Conservation (phyloP, 2,888 invertebrate genomes). For the Phorcus lineatus region DNA sequence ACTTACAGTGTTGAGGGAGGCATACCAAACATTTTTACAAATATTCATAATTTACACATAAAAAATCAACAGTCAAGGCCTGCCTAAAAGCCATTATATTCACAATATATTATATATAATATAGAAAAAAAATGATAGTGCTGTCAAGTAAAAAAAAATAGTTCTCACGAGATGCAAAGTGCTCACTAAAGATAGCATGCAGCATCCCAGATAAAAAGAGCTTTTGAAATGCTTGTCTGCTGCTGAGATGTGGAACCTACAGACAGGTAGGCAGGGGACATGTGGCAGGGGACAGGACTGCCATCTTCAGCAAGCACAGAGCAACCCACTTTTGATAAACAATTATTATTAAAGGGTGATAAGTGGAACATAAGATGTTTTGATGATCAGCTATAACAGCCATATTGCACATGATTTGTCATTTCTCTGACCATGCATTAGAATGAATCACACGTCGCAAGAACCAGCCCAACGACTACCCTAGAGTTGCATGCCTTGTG, state of each 20-base stretch:
- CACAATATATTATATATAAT: constrained; percentile 24
- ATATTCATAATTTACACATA: constrained; percentile 24
- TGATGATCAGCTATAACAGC: neutral
- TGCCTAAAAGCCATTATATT: constrained; percentile 20
- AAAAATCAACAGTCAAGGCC: constrained; percentile 24
- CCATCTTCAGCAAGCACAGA: neutral
- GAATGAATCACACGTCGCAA: neutral
- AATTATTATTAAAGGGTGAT: neutral
- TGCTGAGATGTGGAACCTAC: neutral
- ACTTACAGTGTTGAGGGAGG: too few relatives aligned
- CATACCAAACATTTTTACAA: constrained; percentile 22
- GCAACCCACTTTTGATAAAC: neutral
- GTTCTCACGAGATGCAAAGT: neutral
- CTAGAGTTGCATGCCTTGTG: too few relatives aligned
- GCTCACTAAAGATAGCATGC: neutral
- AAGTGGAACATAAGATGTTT: neutral
- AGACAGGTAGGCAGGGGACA: neutral
- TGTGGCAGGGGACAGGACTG: neutral
- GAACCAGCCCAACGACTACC: neutral
- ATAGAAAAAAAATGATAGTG: constrained; percentile 14
- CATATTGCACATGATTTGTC: constrained; percentile 8
- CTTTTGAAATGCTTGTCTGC: neutral
- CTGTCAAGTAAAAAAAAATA: neutral
- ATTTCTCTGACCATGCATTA: constrained; percentile 2
- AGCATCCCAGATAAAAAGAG: neutral